Conservation (phyloP, 2,888 invertebrate species). For the Parnassius smintheus region DNA sequence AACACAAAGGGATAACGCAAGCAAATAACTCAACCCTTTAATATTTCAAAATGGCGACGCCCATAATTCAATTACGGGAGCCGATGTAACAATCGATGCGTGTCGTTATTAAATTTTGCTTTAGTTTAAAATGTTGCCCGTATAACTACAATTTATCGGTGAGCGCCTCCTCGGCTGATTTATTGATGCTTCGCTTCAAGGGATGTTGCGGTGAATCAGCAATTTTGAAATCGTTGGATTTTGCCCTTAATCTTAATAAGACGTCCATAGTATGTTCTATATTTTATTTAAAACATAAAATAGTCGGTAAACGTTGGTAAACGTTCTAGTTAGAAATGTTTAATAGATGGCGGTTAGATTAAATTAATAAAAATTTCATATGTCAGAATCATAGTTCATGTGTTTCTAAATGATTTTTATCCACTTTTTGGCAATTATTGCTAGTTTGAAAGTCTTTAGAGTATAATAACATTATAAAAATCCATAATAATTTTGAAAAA, state of each 20-base stretch:
- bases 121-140: conserved; percentile 74
- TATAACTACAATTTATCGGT: conserved; percentile 69
- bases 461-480: too few relatives aligned
- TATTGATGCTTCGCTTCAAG: conserved; percentile 50
- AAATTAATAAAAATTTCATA: too few relatives aligned
- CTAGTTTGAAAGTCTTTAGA: too few relatives aligned
- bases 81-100: conserved; percentile 76
- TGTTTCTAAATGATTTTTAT: too few relatives aligned
- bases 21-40: conserved; percentile 59
- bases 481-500: too few relatives aligned
- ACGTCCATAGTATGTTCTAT: conserved; percentile 22
- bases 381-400: too few relatives aligned
- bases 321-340: too few relatives aligned
- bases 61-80: conserved; percentile 69
- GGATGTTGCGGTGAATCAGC: conserved; percentile 62
- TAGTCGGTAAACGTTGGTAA: too few relatives aligned
- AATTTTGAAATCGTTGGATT: conserved; percentile 46
- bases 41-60: conserved; percentile 44
- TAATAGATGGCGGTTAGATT: too few relatives aligned
- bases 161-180: conserved; percentile 50
- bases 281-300: neutral
- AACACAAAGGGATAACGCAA: conserved; percentile 36
- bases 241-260: conserved; percentile 35
- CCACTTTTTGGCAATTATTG: too few relatives aligned
- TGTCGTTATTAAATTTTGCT: conserved; percentile 72